Evolutionary conservation across 2,797 vertebrate genomes (phyloP).

Genomic region (Gymnoscopelus microlampas): DNA sequence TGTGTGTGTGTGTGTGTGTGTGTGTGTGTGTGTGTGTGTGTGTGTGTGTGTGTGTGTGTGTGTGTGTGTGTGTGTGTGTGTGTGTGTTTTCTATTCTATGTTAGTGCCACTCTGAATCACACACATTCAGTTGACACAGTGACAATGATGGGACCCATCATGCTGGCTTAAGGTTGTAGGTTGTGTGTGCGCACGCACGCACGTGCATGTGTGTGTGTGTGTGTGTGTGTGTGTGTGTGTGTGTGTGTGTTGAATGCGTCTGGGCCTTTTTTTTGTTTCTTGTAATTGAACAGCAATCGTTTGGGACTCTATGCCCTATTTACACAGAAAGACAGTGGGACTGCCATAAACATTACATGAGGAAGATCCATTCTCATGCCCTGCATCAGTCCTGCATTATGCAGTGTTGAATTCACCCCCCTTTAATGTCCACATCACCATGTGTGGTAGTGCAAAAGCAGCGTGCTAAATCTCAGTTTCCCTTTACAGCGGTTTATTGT

Average conservation of each 20-base stretch:
- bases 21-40: slow-evolving; percentile 35
- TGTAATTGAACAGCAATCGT: neutral
- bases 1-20: slow-evolving; percentile 36
- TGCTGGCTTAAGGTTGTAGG: neutral
- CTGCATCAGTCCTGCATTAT: neutral
- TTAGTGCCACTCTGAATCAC: slow-evolving; percentile 26
- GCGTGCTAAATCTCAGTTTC: no score
- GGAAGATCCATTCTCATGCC: neutral
- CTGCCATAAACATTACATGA: neutral
- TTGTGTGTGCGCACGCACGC: neutral
- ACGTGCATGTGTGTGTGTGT: slow-evolving; percentile 1
- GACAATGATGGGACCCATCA: slow-evolving; percentile 6
- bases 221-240: neutral
- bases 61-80: slow-evolving; percentile 35
- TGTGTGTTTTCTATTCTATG: slow-evolving; percentile 7
- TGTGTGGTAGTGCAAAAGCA: no score
- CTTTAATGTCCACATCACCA: no score
- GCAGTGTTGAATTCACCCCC: neutral
- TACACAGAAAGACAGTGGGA: neutral
- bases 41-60: slow-evolving; percentile 42
- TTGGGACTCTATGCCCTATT: neutral
- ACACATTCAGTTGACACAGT: slow-evolving; percentile 31
- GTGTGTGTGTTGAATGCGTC: neutral
- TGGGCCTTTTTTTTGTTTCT: neutral
- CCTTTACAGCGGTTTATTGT: no score